phyloP scores from a whole-genome alignment of 2,113 vertebrate species.

The Sterna hirundo region DNA sequence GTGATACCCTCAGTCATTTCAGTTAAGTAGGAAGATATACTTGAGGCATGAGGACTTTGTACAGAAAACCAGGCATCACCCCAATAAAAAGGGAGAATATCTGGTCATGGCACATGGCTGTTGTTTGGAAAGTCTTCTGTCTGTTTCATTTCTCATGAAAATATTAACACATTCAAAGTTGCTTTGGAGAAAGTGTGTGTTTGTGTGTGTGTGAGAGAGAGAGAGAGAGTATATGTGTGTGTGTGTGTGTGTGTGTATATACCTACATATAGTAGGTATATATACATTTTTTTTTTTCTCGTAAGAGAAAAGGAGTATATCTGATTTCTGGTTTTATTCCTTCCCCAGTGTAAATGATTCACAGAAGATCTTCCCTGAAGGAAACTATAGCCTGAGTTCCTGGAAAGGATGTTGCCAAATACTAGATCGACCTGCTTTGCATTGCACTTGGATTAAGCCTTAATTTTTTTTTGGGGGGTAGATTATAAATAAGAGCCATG shows the following conservation, averaged over 20 bases:
- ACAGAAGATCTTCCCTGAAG: neutral
- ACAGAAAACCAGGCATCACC: neutral
- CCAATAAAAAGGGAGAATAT: neutral
- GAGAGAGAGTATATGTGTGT: too few relatives aligned
- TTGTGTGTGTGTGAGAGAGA: too few relatives aligned
- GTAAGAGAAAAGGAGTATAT: neutral
- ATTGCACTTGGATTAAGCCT: conserved; percentile 60
- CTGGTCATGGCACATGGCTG: neutral
- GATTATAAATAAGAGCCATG: neutral
- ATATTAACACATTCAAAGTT: neutral
- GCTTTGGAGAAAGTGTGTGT: neutral
- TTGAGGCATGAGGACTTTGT: neutral
- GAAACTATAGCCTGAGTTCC: conserved; percentile 53
- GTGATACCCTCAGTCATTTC: neutral
- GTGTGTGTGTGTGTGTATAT: neutral
- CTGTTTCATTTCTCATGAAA: neutral
- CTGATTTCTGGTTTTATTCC: conserved; percentile 1
- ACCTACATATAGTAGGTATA: neutral
- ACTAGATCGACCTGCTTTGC: conserved; percentile 35
- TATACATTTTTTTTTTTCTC: neutral
- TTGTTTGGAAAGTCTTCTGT: neutral
- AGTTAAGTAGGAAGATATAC: neutral
- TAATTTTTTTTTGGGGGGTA: neutral
- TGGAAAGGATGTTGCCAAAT: conserved; percentile 71
- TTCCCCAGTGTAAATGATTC: conserved; percentile 4